Conservation (phyloP, 2,797 vertebrate species). For the Menidia menidia region DNA sequence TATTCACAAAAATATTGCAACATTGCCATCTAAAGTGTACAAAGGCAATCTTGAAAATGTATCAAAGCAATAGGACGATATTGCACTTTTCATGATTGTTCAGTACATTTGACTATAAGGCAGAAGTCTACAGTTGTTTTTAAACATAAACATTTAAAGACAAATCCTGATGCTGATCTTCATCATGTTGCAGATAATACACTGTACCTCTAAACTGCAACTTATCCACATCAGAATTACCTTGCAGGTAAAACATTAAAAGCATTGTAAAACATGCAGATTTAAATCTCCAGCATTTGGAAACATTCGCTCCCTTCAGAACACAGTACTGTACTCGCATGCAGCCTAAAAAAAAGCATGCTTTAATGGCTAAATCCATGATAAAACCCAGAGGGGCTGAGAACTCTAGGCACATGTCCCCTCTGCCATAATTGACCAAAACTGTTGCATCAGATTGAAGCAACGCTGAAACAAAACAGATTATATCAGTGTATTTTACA, state of each 20-base stretch:
- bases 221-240: constrained; percentile 6
- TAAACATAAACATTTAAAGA: constrained; percentile 41
- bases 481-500: constrained; percentile 23
- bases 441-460: constrained; percentile 19
- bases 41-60: constrained; percentile 75
- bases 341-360: constrained; percentile 40
- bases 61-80: constrained; percentile 61
- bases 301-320: constrained; percentile 46
- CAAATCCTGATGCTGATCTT: constrained; percentile 37
- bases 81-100: constrained; percentile 71
- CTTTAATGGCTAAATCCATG: constrained; percentile 57
- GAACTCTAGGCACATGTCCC: constrained; percentile 55
- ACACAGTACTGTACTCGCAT: constrained; percentile 51
- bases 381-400: constrained; percentile 54
- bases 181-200: constrained; percentile 22
- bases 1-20: constrained; percentile 65
- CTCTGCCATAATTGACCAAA: constrained; percentile 42
- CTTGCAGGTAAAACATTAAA: constrained; percentile 25
- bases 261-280: constrained; percentile 50
- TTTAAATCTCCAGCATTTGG: constrained; percentile 67
- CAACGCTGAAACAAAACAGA: constrained; percentile 27
- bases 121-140: constrained; percentile 55
- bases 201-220: constrained; percentile 17
- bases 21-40: constrained; percentile 68
- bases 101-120: constrained; percentile 71